Evolutionary conservation across 1,140 invertebrate genomes (phyloP), one percentile per base, ranked within the genome.

Genomic region (Pseudomyrmex pallidus): DNA sequence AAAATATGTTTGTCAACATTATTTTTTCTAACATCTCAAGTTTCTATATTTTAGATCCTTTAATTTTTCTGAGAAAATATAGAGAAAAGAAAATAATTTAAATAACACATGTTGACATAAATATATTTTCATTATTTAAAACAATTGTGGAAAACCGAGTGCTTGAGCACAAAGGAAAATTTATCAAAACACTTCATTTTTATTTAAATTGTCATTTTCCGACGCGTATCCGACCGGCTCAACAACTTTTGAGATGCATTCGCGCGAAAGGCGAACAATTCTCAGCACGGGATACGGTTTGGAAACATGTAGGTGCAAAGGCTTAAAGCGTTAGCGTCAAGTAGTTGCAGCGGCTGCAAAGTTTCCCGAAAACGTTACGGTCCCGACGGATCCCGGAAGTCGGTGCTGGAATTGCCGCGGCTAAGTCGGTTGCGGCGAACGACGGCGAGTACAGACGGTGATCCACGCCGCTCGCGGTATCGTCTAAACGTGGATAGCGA

Each of bases 401-500:
- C 76, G 46, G 46, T 46, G 25, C 22, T 2, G n/a, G 56, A 66
- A 76, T 76, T 77, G 64, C 22, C 46, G 68, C 10, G 54, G 10
- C 61, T 25, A 57, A 73, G 46, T 80, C 54, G 70, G 64, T 52
- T 22, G 48, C 25, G 63, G 66, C 15, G 59, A 48, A 70, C 44
- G 46, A 82, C n/a, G 25, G 56, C 44, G 68, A 17, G 44, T 64
- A 59, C n/a, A 46, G 50, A 15, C 20, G 57, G 48, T 50, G 20
- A 54, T 50, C 57, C 12, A 59, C 54, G 12, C 25, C 46, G 12
- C 57, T 25, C 72, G n/a, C 12, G 57, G 50, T 84, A 84, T 70
- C 82, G 61, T 64, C 68, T 67, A 76, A 57, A 78, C 48, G 74
- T 2, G 82, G 72, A 84, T 86, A 67, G 64, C 20, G 62, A 68